phyloP scores from a whole-genome alignment of 2,888 invertebrate species.

The Ellobium chinense region DNA sequence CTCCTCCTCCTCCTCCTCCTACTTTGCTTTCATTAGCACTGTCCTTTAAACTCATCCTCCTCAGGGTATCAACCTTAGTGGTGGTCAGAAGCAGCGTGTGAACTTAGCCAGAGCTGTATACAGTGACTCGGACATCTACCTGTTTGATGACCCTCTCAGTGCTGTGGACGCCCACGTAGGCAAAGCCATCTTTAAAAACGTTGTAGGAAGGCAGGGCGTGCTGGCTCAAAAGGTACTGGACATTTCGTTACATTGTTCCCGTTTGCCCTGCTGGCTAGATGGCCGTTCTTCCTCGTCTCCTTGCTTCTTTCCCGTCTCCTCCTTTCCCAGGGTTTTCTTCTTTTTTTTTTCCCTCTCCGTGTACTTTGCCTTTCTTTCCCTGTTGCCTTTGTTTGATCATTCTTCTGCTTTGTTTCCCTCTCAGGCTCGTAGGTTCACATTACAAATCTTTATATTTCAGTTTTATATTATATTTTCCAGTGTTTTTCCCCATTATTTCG shows the following conservation, averaged over 20 bases:
- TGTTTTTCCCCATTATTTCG: no score
- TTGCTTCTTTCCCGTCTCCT: background rate
- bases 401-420: no score
- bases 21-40: no score
- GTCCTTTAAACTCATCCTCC: no score
- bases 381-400: no score
- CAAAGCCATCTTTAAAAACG: slow-evolving; percentile 97
- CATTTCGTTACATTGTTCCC: background rate
- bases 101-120: slow-evolving; percentile 41
- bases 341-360: background rate
- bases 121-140: slow-evolving; percentile 35
- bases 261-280: background rate
- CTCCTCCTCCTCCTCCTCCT: no score
- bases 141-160: slow-evolving; percentile 92
- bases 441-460: no score
- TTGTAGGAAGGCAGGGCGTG: slow-evolving; percentile 87
- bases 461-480: no score
- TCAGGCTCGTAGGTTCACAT: no score
- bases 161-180: slow-evolving; percentile 99
- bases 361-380: no score
- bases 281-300: background rate
- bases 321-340: background rate
- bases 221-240: slow-evolving; percentile 79
- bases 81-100: slow-evolving; percentile 38
- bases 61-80: slow-evolving; percentile 41